These are phyloP conservation scores for Anthophora plumipes DNA, from an alignment of 2,888 invertebrate species.

Conservation along the genomic window DNA sequence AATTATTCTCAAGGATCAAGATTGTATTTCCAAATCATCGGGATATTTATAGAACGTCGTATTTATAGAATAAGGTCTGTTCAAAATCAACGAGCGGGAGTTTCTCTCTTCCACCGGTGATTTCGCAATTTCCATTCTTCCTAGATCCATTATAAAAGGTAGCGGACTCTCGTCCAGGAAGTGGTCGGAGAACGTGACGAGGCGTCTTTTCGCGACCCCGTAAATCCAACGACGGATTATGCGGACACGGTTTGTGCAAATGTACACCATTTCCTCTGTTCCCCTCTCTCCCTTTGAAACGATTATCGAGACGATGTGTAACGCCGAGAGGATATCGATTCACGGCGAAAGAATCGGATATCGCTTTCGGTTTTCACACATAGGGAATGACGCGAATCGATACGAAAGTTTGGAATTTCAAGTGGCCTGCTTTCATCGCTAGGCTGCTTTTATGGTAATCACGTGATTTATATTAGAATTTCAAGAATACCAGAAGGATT, in stretches of 20 bases:
- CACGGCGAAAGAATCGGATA: neutral
- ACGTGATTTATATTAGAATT: slow-evolving; percentile 48
- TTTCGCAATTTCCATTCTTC: slow-evolving; percentile 43
- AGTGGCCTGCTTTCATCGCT: slow-evolving; percentile 36
- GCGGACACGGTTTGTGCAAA: slow-evolving; percentile 30
- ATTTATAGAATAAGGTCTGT: neutral
- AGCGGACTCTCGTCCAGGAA: slow-evolving; percentile 34
- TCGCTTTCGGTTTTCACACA: slow-evolving; percentile 25
- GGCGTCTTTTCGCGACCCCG: slow-evolving; percentile 38
- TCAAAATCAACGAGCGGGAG: slow-evolving; percentile 23
- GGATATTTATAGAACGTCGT: slow-evolving; percentile 13
- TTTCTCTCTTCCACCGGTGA: slow-evolving; percentile 34
- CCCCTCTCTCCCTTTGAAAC: too few species aligned
- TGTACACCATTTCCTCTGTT: neutral
- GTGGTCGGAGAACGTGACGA: slow-evolving; percentile 49
- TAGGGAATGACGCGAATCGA: neutral
- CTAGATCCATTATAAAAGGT: neutral
- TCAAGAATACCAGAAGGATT: slow-evolving; percentile 52
- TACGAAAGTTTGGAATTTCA: slow-evolving; percentile 29
- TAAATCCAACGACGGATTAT: slow-evolving; percentile 36
- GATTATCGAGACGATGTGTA: neutral
- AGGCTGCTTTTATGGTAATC: slow-evolving; percentile 38
- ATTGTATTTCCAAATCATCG: neutral
- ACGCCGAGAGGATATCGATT: neutral
- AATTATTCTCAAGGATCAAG: neutral